Conservation (phyloP, 2,797 vertebrate genomes). For the Sylvilagus floridanus region DNA sequence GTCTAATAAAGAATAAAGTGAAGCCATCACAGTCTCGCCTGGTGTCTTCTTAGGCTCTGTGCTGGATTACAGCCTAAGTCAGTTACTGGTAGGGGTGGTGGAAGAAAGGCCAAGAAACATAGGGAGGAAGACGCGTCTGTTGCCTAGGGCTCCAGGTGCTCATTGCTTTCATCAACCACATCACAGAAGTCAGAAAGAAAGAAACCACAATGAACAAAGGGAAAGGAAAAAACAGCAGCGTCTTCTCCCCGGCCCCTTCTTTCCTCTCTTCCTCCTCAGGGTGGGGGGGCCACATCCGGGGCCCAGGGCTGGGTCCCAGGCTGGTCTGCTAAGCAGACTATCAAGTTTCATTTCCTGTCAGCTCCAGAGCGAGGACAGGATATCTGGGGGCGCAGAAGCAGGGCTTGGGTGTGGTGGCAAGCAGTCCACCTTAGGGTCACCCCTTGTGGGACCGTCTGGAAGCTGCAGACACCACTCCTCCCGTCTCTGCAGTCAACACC, state of each 20-base stretch:
- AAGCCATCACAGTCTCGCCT: not conserved
- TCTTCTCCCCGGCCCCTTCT: constrained; percentile 64
- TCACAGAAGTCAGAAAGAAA: constrained; percentile 81
- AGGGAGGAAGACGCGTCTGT: constrained; percentile 57
- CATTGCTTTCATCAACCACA: constrained; percentile 80
- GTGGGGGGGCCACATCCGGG: constrained; percentile 71
- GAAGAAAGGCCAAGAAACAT: constrained; percentile 62
- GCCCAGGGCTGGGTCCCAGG: constrained; percentile 58
- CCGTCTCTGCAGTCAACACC: not conserved
- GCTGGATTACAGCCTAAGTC: constrained; percentile 23
- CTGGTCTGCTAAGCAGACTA: constrained; percentile 60
- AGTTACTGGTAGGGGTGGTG: constrained; percentile 38
- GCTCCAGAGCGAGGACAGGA: constrained; percentile 57
- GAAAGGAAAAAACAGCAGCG: constrained; percentile 84
- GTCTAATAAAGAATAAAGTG: constrained; percentile 13
- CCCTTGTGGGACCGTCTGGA: not conserved
- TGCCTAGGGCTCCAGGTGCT: constrained; percentile 79
- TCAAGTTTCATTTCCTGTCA: constrained; percentile 83
- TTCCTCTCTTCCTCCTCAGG: constrained; percentile 72
- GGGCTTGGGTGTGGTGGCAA: constrained; percentile 12
- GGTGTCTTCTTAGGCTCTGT: constrained; percentile 54
- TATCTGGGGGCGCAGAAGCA: constrained; percentile 41
- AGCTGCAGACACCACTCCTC: not conserved
- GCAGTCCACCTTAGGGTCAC: constrained; percentile 18
- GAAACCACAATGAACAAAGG: constrained; percentile 83